phyloP scores from a whole-genome alignment of 2,888 invertebrate species.

The Drosophila tanythrix region DNA sequence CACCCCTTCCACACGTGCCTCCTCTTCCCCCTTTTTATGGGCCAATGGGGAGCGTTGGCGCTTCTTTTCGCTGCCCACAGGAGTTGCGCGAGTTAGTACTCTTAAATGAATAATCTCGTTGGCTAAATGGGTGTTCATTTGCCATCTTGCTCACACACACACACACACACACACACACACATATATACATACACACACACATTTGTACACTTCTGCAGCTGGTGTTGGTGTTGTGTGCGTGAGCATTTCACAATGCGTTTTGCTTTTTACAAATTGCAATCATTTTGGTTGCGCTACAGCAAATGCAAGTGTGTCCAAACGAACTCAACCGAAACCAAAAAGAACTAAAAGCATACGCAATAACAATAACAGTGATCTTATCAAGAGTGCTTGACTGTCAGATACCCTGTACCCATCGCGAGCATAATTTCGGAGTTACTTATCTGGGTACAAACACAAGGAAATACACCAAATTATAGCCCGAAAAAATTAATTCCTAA shows the following conservation, averaged over 20 bases:
- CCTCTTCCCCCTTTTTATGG: not conserved
- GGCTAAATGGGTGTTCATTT: constrained; percentile 37
- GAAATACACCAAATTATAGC: not conserved
- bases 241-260: constrained; percentile 59
- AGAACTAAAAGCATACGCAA: constrained; percentile 4
- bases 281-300: constrained; percentile 57
- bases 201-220: not conserved
- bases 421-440: not conserved
- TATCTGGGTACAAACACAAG: not conserved
- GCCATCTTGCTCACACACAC: constrained; percentile 10
- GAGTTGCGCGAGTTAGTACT: constrained; percentile 44
- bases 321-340: constrained; percentile 34
- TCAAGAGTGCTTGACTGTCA: not conserved
- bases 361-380: not conserved
- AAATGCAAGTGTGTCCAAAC: constrained; percentile 26
- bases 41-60: constrained; percentile 3
- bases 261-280: constrained; percentile 71
- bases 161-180: not conserved
- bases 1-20: not conserved
- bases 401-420: not conserved
- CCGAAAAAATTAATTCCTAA: not conserved
- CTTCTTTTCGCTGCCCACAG: constrained; percentile 24
- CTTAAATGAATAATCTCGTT: constrained; percentile 66
- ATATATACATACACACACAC: not conserved
- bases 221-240: constrained; percentile 17